These are phyloP conservation scores for Odocoileus hemionus DNA, from an alignment of 2,113 vertebrate species.

Conservation along the genomic window DNA sequence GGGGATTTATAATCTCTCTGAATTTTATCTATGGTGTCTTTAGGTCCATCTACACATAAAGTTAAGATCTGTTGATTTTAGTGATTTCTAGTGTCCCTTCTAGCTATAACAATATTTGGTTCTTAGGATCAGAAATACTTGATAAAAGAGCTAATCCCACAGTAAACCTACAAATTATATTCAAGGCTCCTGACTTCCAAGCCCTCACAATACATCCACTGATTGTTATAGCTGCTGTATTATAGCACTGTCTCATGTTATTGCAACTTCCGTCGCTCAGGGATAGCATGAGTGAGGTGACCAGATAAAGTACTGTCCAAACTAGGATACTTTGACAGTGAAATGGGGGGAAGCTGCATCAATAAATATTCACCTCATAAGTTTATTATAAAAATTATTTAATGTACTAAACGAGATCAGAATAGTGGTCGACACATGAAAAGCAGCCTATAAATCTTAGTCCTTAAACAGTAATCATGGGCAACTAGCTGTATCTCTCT, in stretches of 20 bases:
- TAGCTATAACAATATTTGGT: neutral
- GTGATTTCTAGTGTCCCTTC: neutral
- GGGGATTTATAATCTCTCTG: rapidly evolving
- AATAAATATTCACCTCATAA: neutral
- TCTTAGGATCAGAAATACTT: neutral
- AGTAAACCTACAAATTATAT: neutral
- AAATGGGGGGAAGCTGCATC: neutral
- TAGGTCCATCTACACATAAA: neutral
- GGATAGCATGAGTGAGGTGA: neutral
- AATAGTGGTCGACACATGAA: neutral
- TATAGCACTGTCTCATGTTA: neutral
- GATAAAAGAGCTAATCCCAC: neutral
- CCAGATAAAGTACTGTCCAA: neutral
- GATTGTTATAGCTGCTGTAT: neutral
- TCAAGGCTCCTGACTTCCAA: neutral
- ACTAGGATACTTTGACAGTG: neutral
- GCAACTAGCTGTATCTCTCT: neutral
- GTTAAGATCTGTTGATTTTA: neutral
- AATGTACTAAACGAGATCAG: neutral
- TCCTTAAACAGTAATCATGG: neutral
- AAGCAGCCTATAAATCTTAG: neutral
- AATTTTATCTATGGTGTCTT: neutral
- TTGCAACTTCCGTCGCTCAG: neutral
- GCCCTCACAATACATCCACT: neutral
- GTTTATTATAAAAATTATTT: neutral